Percentiles rank a stretch among this genome's conserved stretches.
Conservation (phyloP, 2,797 vertebrate species). For the Neosilurus mollespiculum region DNA sequence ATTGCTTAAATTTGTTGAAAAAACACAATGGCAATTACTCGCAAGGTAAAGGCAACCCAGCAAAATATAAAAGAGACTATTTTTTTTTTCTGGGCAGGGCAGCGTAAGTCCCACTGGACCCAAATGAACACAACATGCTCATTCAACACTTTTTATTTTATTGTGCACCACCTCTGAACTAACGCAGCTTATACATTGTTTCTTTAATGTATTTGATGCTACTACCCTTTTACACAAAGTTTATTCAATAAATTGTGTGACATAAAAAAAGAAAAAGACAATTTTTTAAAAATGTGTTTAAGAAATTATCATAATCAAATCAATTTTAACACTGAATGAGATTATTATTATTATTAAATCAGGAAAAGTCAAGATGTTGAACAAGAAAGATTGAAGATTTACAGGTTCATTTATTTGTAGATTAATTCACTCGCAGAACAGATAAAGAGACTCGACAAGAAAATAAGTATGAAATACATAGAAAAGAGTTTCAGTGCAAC, state of each 20-base stretch:
- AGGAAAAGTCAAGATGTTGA: constrained; percentile 40
- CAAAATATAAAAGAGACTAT: too few relatives aligned
- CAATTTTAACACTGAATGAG: too few relatives aligned
- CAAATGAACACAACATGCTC: too few relatives aligned
- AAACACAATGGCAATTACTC: too few relatives aligned
- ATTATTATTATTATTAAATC: constrained; percentile 15
- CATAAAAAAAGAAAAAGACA: constrained; percentile 9
- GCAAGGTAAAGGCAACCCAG: too few relatives aligned
- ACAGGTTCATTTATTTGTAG: constrained; percentile 25
- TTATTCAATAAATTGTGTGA: constrained; percentile 29
- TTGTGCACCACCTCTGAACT: neutral
- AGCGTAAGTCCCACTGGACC: too few relatives aligned
- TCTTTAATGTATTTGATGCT: constrained; percentile 69
- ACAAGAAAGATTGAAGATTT: constrained; percentile 16
- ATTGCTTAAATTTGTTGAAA: too few relatives aligned
- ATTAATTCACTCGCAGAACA: neutral
- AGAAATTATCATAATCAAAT: too few relatives aligned
- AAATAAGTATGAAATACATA: neutral
- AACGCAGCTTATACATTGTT: constrained; percentile 35
- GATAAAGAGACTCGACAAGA: neutral
- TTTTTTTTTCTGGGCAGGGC: too few relatives aligned
- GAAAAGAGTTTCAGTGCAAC: neutral
- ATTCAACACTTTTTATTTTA: too few relatives aligned
- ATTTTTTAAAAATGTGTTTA: too few relatives aligned
- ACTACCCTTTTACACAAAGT: constrained; percentile 53